Evolutionary conservation across 2,888 invertebrate genomes (phyloP), one percentile per base, ranked within the genome.

Genomic region (Amorpha juglandis): DNA sequence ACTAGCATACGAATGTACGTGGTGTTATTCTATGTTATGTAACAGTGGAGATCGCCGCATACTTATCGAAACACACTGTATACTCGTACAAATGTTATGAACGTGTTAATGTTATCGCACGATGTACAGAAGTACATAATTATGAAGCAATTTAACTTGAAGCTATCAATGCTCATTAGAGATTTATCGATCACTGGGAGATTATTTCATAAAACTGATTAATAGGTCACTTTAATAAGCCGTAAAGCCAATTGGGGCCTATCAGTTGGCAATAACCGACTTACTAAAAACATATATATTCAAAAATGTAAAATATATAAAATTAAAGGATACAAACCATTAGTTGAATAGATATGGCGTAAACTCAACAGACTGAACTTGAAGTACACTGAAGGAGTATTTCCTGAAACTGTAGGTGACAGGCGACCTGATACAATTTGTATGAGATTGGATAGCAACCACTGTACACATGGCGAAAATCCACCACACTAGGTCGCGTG

Each of bases 21-120:
- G 89, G 83, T 82, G 82, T 77, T 89, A 87, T 90, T 83, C 81
- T 78, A 80, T 79, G 79, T 86, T 84, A 84, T 82, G 82, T 81
- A 84, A 82, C 74, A 69, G 73, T 70, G 75, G 74, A 80, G 76
- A 80, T 78, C 75, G 71, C 70, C 78, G 78, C 77, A 79, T 80
- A 78, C 69, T 69, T 72, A 66, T 50, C 55, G 63, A 64, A 69
- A 62, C 33, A 53, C 19, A 14, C 53, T 63, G 45, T 65, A 63
- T 6, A 65, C 35, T 47, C 33, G 47, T 35, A 48, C 47, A 11
- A 8, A 38, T 63, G 51, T 19, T 19, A 19, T 50, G 9, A 19
- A 50, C 11, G 19, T 50, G 19, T 16, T 11, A 38, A 16, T 19
- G 19, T 12, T 12, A 58, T 38, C 38, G 19, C 58, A 58, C 27